A percentile compares a stretch with the other conserved stretches of the same genome.
Conservation (phyloP, 2,113 vertebrate species). For the Colossoma macropomum region DNA sequence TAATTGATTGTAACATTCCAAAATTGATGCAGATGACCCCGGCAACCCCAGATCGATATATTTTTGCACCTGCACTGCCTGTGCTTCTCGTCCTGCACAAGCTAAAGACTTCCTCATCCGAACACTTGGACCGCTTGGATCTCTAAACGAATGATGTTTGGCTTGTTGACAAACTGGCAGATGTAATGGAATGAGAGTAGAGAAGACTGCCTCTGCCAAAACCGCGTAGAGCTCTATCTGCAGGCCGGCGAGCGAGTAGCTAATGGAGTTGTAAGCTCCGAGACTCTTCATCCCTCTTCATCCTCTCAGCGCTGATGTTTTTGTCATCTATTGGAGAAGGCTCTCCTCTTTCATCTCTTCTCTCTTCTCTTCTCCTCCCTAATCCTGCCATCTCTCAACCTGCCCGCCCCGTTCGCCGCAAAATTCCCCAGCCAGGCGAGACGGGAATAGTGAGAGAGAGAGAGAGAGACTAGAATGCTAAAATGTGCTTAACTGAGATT, state of each 20-base stretch:
- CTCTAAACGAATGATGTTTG: slow-evolving; percentile 1
- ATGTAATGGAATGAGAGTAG: slow-evolving; percentile 32
- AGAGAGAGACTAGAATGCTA: neutral
- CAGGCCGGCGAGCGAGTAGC: slow-evolving; percentile 1
- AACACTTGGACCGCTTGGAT: neutral
- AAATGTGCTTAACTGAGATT: neutral
- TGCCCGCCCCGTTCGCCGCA: neutral
- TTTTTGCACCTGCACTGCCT: neutral
- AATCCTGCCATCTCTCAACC: slow-evolving; percentile 34
- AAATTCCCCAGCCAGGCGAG: slow-evolving; percentile 11
- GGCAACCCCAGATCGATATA: too few relatives aligned
- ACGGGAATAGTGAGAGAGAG: neutral
- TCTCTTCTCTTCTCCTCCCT: slow-evolving; percentile 24
- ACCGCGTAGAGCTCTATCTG: slow-evolving; percentile 19
- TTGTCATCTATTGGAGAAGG: slow-evolving; percentile 38
- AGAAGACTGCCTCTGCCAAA: neutral
- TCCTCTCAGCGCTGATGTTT: slow-evolving; percentile 29
- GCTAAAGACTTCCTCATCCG: neutral
- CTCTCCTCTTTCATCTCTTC: slow-evolving; percentile 12
- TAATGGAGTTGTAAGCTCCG: slow-evolving; percentile 39
- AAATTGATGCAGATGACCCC: too few relatives aligned
- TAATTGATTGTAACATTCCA: too few relatives aligned
- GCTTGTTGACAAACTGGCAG: slow-evolving; percentile 28
- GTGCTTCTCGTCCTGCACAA: neutral
- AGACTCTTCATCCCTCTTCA: slow-evolving; percentile 23